phyloP scores from a whole-genome alignment of 2,113 vertebrate species.

The Pterocles burchelli region DNA sequence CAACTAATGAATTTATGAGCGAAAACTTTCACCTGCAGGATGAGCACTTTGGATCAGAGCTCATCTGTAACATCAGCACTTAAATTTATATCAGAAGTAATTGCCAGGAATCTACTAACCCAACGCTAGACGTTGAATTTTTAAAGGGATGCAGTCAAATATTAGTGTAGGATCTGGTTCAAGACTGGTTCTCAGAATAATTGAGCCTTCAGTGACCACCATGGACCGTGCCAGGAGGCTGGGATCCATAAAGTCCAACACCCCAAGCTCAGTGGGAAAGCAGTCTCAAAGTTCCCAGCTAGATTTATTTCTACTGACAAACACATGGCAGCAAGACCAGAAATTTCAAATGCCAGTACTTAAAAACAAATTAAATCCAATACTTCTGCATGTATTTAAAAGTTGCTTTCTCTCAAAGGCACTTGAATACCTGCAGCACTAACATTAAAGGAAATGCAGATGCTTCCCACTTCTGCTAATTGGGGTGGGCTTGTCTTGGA shows the following conservation, averaged over 20 bases:
- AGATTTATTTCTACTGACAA: background rate
- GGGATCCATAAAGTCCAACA: background rate
- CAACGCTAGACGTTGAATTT: background rate
- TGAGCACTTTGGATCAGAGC: background rate
- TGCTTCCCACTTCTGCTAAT: background rate
- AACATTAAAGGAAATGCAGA: background rate
- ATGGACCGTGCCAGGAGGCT: accelerated
- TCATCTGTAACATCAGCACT: background rate
- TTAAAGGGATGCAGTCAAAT: constrained; percentile 3
- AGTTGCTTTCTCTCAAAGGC: background rate
- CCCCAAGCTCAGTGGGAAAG: background rate
- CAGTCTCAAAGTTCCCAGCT: background rate
- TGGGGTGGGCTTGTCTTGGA: background rate
- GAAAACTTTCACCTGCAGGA: background rate
- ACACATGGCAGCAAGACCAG: background rate
- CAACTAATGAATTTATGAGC: background rate
- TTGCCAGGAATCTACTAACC: background rate
- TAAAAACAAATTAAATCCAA: background rate
- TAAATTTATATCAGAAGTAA: background rate
- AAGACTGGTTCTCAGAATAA: background rate
- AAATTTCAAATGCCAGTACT: background rate
- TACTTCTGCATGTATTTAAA: background rate
- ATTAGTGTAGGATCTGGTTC: background rate
- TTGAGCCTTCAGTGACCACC: background rate
- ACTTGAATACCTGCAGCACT: background rate